These are phyloP conservation scores for Julus scanicus DNA, from an alignment of 2,888 invertebrate species.

Conservation along the genomic window DNA sequence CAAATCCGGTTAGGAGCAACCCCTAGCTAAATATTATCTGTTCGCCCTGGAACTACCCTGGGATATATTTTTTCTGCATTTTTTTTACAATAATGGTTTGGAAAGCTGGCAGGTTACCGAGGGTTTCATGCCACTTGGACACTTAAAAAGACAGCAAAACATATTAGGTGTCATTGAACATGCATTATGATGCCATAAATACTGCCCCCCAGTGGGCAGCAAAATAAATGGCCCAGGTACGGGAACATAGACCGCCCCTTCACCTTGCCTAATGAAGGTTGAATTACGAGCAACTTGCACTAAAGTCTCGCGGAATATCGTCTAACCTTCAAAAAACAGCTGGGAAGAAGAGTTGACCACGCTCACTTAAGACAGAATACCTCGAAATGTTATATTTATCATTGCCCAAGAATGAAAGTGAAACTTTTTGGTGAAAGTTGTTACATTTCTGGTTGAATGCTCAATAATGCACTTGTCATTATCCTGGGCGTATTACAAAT, in stretches of 20 bases:
- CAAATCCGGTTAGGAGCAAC: background rate
- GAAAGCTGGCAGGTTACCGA: slow-evolving; percentile 26
- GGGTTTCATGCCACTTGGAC: slow-evolving; percentile 23
- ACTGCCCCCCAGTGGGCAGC: background rate
- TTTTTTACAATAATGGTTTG: background rate
- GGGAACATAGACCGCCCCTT: slow-evolving; percentile 9
- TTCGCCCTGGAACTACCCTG: background rate
- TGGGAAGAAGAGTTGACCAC: background rate
- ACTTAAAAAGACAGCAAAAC: slow-evolving; percentile 21
- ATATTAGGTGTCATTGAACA: slow-evolving; percentile 33
- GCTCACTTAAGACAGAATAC: too few species aligned
- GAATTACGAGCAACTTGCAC: slow-evolving; percentile 20
- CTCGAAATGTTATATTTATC: too few species aligned
- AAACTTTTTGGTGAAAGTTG: too few species aligned
- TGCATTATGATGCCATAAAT: slow-evolving; percentile 33
- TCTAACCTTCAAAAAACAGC: background rate
- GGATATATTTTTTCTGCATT: slow-evolving; percentile 29
- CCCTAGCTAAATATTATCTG: background rate
- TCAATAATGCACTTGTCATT: too few species aligned
- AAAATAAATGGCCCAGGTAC: slow-evolving; percentile 15
- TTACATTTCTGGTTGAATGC: too few species aligned
- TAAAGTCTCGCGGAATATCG: background rate
- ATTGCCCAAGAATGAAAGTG: too few species aligned
- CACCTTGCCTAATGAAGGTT: slow-evolving; percentile 33
- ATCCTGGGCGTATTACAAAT: too few species aligned